Conservation (phyloP, 2,797 vertebrate genomes). For the Sphenodon punctatus region DNA sequence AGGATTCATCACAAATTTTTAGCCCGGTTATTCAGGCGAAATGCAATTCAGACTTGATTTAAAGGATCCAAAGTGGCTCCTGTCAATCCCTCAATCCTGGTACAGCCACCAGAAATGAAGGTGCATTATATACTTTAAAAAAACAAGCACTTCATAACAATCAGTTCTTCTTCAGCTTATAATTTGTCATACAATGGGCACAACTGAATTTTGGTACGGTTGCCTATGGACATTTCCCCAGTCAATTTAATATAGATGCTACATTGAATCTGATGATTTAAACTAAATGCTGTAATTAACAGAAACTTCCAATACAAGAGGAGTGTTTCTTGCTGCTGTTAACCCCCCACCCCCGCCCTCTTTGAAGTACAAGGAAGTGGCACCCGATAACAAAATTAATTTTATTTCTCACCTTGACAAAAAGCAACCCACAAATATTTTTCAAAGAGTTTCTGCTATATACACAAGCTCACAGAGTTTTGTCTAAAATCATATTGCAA, state of each 20-base stretch:
- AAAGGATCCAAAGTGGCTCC: constrained; percentile 25
- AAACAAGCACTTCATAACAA: constrained; percentile 8
- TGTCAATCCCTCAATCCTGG: neutral
- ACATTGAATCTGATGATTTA: constrained; percentile 18
- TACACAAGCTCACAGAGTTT: constrained; percentile 14
- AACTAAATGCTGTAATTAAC: too few relatives aligned
- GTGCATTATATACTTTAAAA: neutral
- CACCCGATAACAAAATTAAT: neutral
- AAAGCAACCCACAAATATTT: constrained; percentile 20
- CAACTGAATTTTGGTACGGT: constrained; percentile 26
- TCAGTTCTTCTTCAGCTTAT: neutral
- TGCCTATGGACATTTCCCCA: constrained; percentile 18
- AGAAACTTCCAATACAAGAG: too few relatives aligned
- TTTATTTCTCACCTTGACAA: constrained; percentile 33
- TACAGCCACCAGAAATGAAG: constrained; percentile 7
- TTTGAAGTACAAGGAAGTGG: constrained; percentile 4
- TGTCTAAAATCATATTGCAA: constrained; percentile 58
- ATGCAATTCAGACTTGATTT: constrained; percentile 10
- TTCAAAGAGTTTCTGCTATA: constrained; percentile 9
- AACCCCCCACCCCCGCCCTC: constrained; percentile 33
- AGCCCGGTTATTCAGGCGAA: constrained; percentile 6
- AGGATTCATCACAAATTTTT: constrained; percentile 2
- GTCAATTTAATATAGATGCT: constrained; percentile 25
- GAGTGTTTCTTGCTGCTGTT: neutral
- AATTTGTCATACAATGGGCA: neutral